These are phyloP conservation scores for Agelas oroides DNA, from an alignment of 37 sponge, comb jelly and placozoan species.

Conservation along the genomic window DNA sequence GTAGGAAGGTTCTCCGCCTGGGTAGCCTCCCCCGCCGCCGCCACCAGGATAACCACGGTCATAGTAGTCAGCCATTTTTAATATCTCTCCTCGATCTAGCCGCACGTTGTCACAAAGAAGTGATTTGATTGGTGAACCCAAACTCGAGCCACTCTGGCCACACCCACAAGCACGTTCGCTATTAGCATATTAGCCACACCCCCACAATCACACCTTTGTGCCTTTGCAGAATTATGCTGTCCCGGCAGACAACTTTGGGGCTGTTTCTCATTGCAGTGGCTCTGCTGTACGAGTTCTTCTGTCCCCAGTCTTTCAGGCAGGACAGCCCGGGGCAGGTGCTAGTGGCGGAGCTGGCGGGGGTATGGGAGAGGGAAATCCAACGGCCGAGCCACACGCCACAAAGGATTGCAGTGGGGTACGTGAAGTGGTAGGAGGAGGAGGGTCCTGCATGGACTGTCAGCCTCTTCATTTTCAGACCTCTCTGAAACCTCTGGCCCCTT, in stretches of 20 bases:
- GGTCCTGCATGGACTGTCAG: no score
- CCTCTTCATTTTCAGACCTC: no score
- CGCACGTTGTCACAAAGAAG: neutral
- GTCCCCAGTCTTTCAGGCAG: neutral
- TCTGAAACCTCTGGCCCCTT: no score
- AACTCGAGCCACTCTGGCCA: no score
- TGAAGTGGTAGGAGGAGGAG: neutral
- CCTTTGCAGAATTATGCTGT: no score
- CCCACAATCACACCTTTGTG: no score
- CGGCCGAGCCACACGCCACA: neutral
- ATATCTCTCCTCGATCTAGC: neutral
- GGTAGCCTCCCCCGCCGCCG: neutral
- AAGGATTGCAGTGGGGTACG: neutral
- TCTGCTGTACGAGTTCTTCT: conserved; percentile 19
- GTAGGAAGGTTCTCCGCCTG: no score
- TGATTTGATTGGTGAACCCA: no score
- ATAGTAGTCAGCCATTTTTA: no score
- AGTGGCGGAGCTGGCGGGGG: neutral
- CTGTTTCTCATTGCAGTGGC: neutral
- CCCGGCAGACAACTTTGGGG: neutral
- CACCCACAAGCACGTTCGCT: no score
- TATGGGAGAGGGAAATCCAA: neutral
- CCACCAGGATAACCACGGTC: neutral
- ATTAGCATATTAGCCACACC: no score
- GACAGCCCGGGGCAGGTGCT: neutral